Evolutionary conservation across 2,113 vertebrate genomes (phyloP).

Genomic region (Micronycteris hirsuta): DNA sequence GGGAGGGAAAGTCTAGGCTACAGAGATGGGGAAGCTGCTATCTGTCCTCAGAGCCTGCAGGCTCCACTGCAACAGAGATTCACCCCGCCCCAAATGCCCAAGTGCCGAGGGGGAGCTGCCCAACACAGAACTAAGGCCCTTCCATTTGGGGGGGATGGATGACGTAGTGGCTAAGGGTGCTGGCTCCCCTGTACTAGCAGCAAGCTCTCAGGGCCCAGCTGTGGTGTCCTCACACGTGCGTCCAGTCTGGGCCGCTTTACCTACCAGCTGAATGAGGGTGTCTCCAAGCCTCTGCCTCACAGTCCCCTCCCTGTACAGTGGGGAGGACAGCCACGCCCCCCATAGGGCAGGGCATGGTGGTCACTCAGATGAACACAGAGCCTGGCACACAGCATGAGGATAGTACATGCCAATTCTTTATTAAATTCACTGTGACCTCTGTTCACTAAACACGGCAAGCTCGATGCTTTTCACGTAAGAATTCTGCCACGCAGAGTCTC

Average conservation of each 20-base stretch:
- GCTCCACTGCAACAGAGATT: rapidly evolving
- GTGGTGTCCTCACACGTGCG: too few species aligned
- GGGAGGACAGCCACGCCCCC: rapidly evolving
- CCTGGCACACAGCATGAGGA: rapidly evolving
- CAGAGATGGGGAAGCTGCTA: rapidly evolving
- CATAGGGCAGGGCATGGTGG: rapidly evolving
- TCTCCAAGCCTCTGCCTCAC: background rate
- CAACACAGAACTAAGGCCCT: too few species aligned
- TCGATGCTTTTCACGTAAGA: rapidly evolving
- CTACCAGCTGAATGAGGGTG: rapidly evolving
- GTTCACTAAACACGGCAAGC: too few species aligned
- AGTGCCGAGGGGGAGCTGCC: background rate
- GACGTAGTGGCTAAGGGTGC: rapidly evolving
- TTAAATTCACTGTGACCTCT: rapidly evolving
- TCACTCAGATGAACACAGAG: background rate
- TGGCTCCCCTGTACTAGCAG: rapidly evolving
- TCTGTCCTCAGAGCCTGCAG: rapidly evolving
- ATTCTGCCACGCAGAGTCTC: background rate
- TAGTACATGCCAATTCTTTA: rapidly evolving
- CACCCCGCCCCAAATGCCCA: rapidly evolving
- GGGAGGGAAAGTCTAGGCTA: rapidly evolving
- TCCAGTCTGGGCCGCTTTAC: rapidly evolving
- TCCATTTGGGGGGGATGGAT: rapidly evolving
- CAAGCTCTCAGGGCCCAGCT: background rate
- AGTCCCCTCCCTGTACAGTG: background rate